Base-by-base conservation (phyloP, 2,797 vertebrate species). In the Typhlichthys subterraneus region DNA sequence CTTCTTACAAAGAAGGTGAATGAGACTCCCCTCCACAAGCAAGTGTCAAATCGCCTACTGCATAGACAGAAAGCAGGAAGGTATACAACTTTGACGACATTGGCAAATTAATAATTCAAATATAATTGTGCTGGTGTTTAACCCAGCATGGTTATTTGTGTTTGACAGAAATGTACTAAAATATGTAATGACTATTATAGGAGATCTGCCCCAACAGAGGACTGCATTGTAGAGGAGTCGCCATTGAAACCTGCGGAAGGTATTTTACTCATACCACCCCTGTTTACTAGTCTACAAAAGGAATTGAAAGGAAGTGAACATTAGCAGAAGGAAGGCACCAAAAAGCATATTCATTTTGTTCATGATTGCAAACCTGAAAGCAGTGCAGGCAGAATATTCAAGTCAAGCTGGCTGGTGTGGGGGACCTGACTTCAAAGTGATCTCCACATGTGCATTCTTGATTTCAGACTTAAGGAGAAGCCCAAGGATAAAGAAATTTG, bases 21-120 rank as follows among this genome's bases (percentile, higher is more conserved):
- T 6, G 97, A 98, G 80, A 99, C 97, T 0, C 97, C 97, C 0
- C 68, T 87, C 0, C 97, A 98, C 84, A 99, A 98, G 64, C 97
- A 99, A 57, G 92, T 95, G 53, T 94, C 96, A 49, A 90, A 87
- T 68, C 93, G 96, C 14, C 89, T 98, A 4, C 85, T 98, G 0
- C 86, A 94, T 4, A 94, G 88, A 13, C 97, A 98, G 73, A 95
- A 91, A 72, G 93, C 92, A 70, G 95, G 96, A 86, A 89, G 97
- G 97, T 98, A 70, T 5, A 74, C 23, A 23, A 23, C 65, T 29
- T 61, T 45, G 14, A 3, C 14, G 1, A 38, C 8, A 9, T 54
- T 5, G 15, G 12, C 2, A 49, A 14, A 59, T 9, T 38, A 38
- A 38, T 38, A 38, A 38, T 38, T 38, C 33, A 38, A 38, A 38